A percentile compares a stretch with the other conserved stretches of the same genome.
phyloP scores from a whole-genome alignment of 2,888 invertebrate genomes.

The Synergus umbraculus region DNA sequence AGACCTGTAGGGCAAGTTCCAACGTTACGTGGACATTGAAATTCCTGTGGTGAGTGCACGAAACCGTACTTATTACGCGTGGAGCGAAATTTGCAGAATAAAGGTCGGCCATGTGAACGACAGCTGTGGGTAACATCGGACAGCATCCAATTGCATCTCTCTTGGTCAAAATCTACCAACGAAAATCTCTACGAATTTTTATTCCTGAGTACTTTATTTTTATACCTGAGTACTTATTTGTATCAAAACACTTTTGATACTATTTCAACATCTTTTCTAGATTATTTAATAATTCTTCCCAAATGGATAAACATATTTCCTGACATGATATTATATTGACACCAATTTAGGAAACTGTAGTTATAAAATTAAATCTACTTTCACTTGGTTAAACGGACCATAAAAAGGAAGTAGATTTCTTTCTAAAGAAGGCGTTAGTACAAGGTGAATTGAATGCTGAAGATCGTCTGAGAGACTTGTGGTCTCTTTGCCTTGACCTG shows the following conservation, averaged over 20 bases:
- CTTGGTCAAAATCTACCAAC: neutral
- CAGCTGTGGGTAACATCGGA: neutral
- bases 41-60: slow-evolving; percentile 16
- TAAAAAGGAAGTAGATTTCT: neutral
- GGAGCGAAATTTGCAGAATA: neutral
- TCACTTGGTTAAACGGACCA: neutral
- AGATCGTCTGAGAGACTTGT: neutral
- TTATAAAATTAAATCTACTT: neutral
- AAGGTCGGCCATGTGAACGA: neutral
- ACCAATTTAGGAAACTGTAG: neutral
- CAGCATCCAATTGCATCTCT: neutral
- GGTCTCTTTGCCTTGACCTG: slow-evolving; percentile 21
- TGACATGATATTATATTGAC: neutral
- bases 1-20: slow-evolving; percentile 11
- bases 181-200: neutral
- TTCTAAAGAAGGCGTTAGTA: neutral
- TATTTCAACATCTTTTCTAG: too few species aligned
- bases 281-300: neutral
- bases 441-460: slow-evolving; percentile 5
- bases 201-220: too few species aligned
- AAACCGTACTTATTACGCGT: neutral
- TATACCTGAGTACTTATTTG: too few species aligned
- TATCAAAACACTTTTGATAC: too few species aligned
- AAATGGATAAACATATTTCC: neutral
- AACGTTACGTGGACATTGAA: slow-evolving; percentile 33